These are phyloP conservation scores for Streblospio benedicti DNA, from an alignment of 1,140 invertebrate genomes.

Conservation along the genomic window DNA sequence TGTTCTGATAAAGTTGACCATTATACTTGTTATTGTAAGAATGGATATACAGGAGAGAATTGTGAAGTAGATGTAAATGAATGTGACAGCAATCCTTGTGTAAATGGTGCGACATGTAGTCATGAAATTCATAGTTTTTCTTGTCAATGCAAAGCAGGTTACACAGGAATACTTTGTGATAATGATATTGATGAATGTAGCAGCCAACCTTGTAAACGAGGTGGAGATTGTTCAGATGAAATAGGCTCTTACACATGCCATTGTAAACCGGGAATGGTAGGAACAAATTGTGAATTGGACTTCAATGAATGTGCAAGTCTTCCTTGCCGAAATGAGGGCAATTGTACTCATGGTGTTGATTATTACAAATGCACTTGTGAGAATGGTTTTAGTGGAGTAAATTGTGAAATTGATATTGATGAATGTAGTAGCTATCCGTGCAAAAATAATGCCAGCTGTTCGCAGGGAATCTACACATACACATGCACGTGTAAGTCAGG, in stretches of 20 bases:
- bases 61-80: neutral
- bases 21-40: constrained; percentile 39
- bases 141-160: constrained; percentile 59
- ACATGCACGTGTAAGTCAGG: constrained; percentile 20
- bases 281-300: constrained; percentile 46
- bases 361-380: neutral
- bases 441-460: constrained; percentile 68
- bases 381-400: constrained; percentile 26
- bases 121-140: constrained; percentile 24
- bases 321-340: neutral
- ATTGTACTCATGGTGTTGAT: neutral
- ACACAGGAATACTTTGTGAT: constrained; percentile 50
- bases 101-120: neutral
- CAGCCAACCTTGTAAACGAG: neutral
- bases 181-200: neutral
- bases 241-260: neutral
- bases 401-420: constrained; percentile 82
- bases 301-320: neutral
- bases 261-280: constrained; percentile 62
- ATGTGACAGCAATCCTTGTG: neutral
- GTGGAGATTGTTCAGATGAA: neutral
- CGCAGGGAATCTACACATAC: constrained; percentile 21
- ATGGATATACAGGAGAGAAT: neutral
- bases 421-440: constrained; percentile 83
- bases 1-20: constrained; percentile 67